Evolutionary conservation across 2,888 invertebrate genomes (phyloP), one percentile per base, ranked within the genome.

Genomic region (Polyommatus iphigenia): DNA sequence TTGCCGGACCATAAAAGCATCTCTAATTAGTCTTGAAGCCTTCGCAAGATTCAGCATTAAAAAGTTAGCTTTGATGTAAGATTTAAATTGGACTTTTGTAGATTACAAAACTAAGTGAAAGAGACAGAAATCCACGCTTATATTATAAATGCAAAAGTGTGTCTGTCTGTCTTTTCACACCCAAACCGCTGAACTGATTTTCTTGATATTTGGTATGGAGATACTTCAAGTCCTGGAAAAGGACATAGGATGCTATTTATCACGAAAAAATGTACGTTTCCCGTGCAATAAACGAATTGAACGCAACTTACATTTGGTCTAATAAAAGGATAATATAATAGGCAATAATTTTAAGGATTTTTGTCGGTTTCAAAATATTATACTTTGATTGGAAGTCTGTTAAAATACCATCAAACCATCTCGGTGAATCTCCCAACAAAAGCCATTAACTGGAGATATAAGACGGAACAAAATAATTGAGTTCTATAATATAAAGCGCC

Each of bases 361-460:
- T 41, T 41, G 2, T 8, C 41, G 10, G 41, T 41, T 41, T 41
- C 1, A 41, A 41, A 41, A 10, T 36, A 32, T 32, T 32, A 15
- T 57, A 59, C 20, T 59, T 20, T 18, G 46, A 71, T 41, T 41
- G 36, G 41, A 46, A 41, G 41, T 24, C 46, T 36, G 32, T 32
- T 18, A 32, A 71, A 54, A 54, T 54, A 10, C 41, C 73, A 73
- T 46, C 10, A 20, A 46, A 24, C 41, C 36, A 2, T 20, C 73
- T 15, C 20, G 50, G 29, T 29, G 24, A 75, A 29, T 50, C 75
- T 75, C 75, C 18, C 3, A 54, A 75, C 75, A 75, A 75, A 75
- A 54, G 24, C 75, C 29, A 75, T 75, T 75, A 50, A 73, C 50
- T 73, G 50, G 3, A 72, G 73, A 50, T 73, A 50, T 73, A 75